Evolutionary conservation across 2,113 vertebrate genomes (phyloP).

Genomic region (human): DNA sequence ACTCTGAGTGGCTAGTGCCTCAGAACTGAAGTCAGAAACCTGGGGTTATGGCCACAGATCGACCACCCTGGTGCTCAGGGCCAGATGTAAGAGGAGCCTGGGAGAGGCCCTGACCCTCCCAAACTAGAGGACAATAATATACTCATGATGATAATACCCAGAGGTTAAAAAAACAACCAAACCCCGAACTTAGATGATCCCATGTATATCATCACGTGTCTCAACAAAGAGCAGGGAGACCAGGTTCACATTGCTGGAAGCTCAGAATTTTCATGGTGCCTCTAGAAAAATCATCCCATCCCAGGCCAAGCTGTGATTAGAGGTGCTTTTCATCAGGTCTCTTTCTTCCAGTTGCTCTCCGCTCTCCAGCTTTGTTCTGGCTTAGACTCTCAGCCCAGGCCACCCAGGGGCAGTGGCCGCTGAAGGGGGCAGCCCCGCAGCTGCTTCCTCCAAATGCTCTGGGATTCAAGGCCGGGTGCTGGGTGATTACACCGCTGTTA

Average conservation of each 20-base stretch:
- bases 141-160: background rate
- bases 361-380: background rate
- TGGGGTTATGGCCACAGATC: background rate
- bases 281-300: conserved; percentile 8
- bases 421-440: conserved; percentile 50
- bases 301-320: background rate
- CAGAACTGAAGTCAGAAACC: background rate
- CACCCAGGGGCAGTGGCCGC: conserved; percentile 70
- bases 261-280: conserved; percentile 27
- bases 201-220: background rate
- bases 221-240: background rate
- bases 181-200: no score
- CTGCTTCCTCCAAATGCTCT: conserved; percentile 70
- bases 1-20: fast-evolving
- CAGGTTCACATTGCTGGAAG: background rate
- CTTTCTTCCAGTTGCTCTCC: conserved; percentile 18
- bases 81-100: background rate
- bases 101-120: background rate
- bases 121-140: background rate
- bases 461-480: conserved; percentile 68
- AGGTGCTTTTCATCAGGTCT: conserved; percentile 51
- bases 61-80: background rate
- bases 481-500: conserved; percentile 62
- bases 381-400: conserved; percentile 42
- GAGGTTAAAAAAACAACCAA: background rate